A percentile compares a stretch with the other conserved stretches of the same genome.
Evolutionary conservation across 2,888 invertebrate species (phyloP).

Genomic region (Cataglyphis albicans): DNA sequence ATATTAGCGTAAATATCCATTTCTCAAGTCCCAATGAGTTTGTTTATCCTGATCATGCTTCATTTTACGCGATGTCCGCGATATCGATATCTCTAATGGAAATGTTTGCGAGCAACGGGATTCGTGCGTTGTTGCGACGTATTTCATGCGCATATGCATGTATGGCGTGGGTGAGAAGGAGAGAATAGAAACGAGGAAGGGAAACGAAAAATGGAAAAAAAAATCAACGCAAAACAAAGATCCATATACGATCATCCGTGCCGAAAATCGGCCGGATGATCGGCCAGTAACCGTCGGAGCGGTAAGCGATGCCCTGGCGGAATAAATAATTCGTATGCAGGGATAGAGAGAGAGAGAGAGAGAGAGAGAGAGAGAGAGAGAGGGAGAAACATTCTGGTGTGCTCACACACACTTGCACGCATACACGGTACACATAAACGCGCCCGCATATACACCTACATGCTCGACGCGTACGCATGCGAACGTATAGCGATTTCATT

Average conservation of each 20-base stretch:
- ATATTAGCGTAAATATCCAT: constrained; percentile 29
- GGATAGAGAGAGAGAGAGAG: constrained; percentile 53
- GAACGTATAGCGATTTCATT: constrained; percentile 81
- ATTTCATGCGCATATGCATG: not conserved
- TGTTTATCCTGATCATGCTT: not conserved
- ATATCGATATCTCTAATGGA: constrained; percentile 37
- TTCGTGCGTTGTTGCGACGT: constrained; percentile 26
- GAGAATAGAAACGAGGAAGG: constrained; percentile 48
- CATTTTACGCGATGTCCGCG: constrained; percentile 9
- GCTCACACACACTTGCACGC: constrained; percentile 3
- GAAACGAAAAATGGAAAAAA: constrained; percentile 36
- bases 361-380: not conserved
- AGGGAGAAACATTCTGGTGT: not conserved
- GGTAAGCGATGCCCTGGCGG: constrained; percentile 76
- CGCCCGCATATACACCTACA: constrained; percentile 41
- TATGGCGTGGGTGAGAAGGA: constrained; percentile 18
- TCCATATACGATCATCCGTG: constrained; percentile 71
- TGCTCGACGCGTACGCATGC: constrained; percentile 67
- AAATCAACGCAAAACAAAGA: constrained; percentile 70
- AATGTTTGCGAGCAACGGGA: constrained; percentile 34
- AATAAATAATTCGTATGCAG: constrained; percentile 83
- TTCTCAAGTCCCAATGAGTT: not conserved
- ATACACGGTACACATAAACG: not conserved
- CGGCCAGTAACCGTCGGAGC: constrained; percentile 70
- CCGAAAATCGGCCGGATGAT: constrained; percentile 76